Evolutionary conservation across 2,888 invertebrate genomes (phyloP).

Genomic region (Altica lythri): DNA sequence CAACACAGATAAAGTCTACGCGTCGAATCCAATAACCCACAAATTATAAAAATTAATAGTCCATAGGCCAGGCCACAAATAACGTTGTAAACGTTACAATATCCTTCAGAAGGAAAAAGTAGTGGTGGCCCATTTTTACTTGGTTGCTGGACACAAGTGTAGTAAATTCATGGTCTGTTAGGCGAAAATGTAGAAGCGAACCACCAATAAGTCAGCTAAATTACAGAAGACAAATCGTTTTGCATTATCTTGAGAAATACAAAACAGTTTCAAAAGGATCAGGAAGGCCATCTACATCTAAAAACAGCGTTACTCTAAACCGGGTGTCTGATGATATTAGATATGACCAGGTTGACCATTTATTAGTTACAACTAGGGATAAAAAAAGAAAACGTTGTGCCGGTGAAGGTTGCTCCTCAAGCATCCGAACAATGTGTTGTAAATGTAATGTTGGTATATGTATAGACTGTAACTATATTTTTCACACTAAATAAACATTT

Average conservation of each 20-base stretch:
- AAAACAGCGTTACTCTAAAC: constrained; percentile 6
- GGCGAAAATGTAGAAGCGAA: neutral
- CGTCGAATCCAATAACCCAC: too few relatives aligned
- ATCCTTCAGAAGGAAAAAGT: constrained; percentile 18
- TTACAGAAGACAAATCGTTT: constrained; percentile 29
- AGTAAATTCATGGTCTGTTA: constrained; percentile 10
- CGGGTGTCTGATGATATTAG: constrained; percentile 25
- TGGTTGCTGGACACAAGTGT: constrained; percentile 11
- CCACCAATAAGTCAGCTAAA: constrained; percentile 12
- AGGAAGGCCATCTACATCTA: constrained; percentile 17
- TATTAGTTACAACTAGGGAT: constrained; percentile 13
- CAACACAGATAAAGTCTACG: too few relatives aligned
- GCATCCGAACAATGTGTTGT: constrained; percentile 3
- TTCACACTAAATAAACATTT: constrained; percentile 11
- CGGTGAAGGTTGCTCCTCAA: constrained; percentile 11
- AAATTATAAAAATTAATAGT: too few relatives aligned
- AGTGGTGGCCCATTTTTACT: constrained; percentile 22
- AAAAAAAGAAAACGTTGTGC: constrained; percentile 30
- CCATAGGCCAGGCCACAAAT: too few relatives aligned
- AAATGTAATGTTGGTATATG: constrained; percentile 16
- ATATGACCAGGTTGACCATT: constrained; percentile 28
- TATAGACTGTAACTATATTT: constrained; percentile 4
- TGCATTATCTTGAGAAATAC: constrained; percentile 24
- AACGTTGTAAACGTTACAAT: too few relatives aligned
- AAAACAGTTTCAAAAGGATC: constrained; percentile 13